Conservation (phyloP, 2,888 invertebrate genomes). For the Lycophotia porphyrea region DNA sequence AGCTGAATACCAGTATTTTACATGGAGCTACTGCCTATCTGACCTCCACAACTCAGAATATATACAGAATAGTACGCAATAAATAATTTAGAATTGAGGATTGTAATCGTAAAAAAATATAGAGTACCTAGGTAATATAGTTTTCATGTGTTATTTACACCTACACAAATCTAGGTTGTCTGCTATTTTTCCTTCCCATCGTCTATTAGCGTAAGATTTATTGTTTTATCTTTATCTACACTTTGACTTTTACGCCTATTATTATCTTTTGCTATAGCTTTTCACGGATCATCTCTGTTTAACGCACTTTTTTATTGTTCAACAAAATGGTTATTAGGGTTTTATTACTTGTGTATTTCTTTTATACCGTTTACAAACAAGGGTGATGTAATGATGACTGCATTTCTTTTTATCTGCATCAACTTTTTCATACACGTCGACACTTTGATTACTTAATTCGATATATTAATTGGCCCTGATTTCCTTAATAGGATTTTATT, state of each 20-base stretch:
- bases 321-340: constrained; percentile 20
- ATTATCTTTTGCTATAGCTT: constrained; percentile 2
- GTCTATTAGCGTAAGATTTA: constrained; percentile 26
- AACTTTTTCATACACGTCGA: background rate
- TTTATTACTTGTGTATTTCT: constrained; percentile 28
- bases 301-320: constrained; percentile 5
- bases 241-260: constrained; percentile 14
- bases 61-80: too few species aligned
- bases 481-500: background rate
- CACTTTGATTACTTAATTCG: background rate
- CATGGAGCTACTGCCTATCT: too few species aligned
- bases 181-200: background rate
- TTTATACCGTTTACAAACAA: constrained; percentile 13
- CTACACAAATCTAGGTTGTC: constrained; percentile 1
- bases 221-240: constrained; percentile 25
- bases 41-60: too few species aligned
- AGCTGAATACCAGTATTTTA: too few species aligned
- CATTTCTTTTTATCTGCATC: background rate
- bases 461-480: background rate
- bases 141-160: background rate
- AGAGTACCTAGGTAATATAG: too few species aligned
- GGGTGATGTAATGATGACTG: background rate
- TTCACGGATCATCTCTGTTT: constrained; percentile 25
- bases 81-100: too few species aligned
- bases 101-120: too few species aligned